A percentile compares a stretch with the other conserved stretches of the same genome.
Conservation (phyloP, 2,113 vertebrate species). For the Menura novaehollandiae region DNA sequence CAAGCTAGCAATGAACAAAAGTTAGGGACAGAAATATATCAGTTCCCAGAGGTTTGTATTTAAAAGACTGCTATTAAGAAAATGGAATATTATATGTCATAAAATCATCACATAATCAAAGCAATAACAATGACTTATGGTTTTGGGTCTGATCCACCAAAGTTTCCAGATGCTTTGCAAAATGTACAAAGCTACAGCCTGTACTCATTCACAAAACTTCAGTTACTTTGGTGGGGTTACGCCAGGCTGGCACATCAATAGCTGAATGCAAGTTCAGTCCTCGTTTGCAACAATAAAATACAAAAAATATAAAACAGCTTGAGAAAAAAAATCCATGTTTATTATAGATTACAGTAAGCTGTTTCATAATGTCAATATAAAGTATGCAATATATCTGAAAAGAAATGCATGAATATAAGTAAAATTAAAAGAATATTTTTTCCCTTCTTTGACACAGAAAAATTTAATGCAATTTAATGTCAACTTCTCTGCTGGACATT, state of each 20-base stretch:
- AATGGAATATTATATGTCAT: constrained; percentile 14
- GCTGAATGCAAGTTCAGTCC: background rate
- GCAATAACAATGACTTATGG: constrained; percentile 7
- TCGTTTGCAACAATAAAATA: background rate
- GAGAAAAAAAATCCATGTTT: background rate
- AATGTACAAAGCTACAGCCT: background rate
- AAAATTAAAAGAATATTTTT: background rate
- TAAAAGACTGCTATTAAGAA: constrained; percentile 5
- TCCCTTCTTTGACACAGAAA: background rate
- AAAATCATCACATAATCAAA: constrained; percentile 54
- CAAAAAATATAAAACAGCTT: background rate
- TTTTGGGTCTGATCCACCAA: constrained; percentile 12
- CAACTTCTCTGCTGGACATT: background rate
- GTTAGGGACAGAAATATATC: background rate
- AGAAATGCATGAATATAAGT: background rate
- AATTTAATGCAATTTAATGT: background rate
- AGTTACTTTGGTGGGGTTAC: background rate
- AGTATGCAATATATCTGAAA: background rate
- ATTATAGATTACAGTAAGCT: background rate
- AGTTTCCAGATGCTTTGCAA: constrained; percentile 35
- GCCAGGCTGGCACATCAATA: background rate
- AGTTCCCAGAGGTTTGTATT: background rate
- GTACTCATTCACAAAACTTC: constrained; percentile 9
- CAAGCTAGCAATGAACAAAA: background rate
- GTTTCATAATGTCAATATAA: background rate